These are phyloP conservation scores for Tribolium freemani DNA, from an alignment of 2,888 invertebrate genomes.

Conservation along the genomic window DNA sequence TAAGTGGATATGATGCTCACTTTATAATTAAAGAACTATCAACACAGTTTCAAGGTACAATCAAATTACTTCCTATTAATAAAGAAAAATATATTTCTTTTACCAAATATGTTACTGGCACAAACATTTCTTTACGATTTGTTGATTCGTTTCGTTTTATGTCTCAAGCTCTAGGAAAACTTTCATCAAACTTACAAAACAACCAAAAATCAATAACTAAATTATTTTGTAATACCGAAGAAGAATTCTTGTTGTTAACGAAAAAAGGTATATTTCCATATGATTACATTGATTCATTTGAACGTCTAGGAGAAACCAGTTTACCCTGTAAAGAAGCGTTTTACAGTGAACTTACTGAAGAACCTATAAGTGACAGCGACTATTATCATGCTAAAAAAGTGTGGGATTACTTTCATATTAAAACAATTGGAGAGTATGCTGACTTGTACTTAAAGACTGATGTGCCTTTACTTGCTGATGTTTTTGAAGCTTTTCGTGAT, in stretches of 20 bases:
- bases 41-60: constrained; percentile 39
- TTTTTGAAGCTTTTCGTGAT: no score
- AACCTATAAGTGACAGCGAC: no score
- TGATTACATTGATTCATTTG: constrained; percentile 48
- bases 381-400: no score
- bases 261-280: constrained; percentile 55
- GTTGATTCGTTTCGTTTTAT: constrained; percentile 59
- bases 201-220: constrained; percentile 30
- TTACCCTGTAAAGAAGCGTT: no score
- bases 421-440: no score
- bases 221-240: not conserved
- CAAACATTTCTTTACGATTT: constrained; percentile 45
- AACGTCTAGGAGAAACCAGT: no score
- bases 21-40: not conserved
- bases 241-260: constrained; percentile 42
- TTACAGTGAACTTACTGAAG: no score
- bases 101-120: constrained; percentile 46
- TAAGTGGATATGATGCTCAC: not conserved
- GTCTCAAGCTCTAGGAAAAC: constrained; percentile 52
- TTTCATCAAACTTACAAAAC: constrained; percentile 49
- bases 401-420: no score
- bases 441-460: no score
- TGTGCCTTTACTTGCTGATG: no score
- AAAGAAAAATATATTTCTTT: constrained; percentile 61
- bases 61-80: constrained; percentile 55